Conservation (phyloP, 2,888 invertebrate species). For the Xylota segnis region DNA sequence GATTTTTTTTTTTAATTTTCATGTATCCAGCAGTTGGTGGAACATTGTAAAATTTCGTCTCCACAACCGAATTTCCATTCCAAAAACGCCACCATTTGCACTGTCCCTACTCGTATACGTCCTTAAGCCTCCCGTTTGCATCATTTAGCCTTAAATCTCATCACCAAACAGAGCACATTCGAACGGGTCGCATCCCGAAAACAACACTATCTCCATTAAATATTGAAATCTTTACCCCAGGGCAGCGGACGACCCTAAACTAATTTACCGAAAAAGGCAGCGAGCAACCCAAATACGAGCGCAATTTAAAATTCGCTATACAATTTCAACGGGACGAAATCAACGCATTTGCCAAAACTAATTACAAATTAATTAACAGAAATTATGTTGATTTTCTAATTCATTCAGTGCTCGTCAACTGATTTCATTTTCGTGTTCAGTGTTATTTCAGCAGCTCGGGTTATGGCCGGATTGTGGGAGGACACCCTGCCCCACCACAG, state of each 20-base stretch:
- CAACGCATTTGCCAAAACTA: slow-evolving; percentile 46
- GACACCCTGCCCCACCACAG: background rate
- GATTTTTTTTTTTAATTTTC: too few species aligned
- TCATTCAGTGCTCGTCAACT: slow-evolving; percentile 70
- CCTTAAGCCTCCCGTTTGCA: too few species aligned
- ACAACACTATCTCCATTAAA: too few species aligned
- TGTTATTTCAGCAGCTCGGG: slow-evolving; percentile 12
- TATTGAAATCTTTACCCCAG: background rate
- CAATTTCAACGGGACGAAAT: slow-evolving; percentile 21
- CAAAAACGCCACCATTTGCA: too few species aligned
- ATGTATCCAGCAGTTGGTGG: too few species aligned
- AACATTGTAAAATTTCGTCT: too few species aligned
- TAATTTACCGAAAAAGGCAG: background rate
- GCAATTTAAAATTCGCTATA: background rate
- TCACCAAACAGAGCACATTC: too few species aligned
- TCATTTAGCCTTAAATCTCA: too few species aligned
- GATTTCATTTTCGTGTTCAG: slow-evolving; percentile 62
- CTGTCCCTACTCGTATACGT: too few species aligned
- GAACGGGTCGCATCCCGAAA: too few species aligned
- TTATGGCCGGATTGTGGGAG: slow-evolving; percentile 19
- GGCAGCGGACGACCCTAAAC: background rate
- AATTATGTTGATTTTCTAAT: slow-evolving; percentile 73
- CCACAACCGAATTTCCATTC: too few species aligned
- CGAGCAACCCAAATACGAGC: background rate
- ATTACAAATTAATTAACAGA: slow-evolving; percentile 67